A percentile compares a stretch with the other conserved stretches of the same genome.
These are phyloP conservation scores for Uropsilus gracilis DNA, from an alignment of 2,113 vertebrate species.

Conservation along the genomic window DNA sequence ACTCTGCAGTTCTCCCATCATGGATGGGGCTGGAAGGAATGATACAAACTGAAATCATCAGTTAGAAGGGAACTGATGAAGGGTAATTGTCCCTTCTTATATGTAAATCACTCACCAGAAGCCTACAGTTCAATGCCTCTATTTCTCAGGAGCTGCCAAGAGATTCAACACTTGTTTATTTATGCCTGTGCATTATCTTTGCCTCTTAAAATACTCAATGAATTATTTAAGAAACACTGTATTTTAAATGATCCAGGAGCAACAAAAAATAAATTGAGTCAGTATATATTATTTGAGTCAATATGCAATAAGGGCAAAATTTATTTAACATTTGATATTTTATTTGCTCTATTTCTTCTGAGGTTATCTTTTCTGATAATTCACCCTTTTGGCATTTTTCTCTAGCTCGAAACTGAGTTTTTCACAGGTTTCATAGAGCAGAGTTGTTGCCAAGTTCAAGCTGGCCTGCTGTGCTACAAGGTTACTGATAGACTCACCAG, in stretches of 20 bases:
- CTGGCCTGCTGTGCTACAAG: not conserved
- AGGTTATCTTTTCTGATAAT: not conserved
- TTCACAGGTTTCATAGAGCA: not conserved
- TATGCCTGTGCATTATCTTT: not conserved
- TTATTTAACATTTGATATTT: slow-evolving; percentile 17
- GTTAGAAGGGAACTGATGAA: no score
- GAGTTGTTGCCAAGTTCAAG: not conserved
- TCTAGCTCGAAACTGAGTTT: not conserved
- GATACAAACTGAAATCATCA: no score
- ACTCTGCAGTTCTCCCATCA: no score
- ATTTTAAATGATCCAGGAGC: not conserved
- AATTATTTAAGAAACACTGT: not conserved
- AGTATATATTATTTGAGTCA: slow-evolving; percentile 7
- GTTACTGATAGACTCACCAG: no score
- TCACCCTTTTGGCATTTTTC: not conserved
- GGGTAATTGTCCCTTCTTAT: no score
- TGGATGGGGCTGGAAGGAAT: no score
- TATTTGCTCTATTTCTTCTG: not conserved
- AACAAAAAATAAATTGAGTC: not conserved
- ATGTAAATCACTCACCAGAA: no score
- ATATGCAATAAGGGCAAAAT: not conserved
- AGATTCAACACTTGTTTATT: not conserved
- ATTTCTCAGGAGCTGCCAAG: not conserved
- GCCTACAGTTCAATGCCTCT: not conserved
- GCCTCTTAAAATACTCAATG: not conserved